Conservation (phyloP, 2,888 invertebrate species). For the Leistus spinibarbis region DNA sequence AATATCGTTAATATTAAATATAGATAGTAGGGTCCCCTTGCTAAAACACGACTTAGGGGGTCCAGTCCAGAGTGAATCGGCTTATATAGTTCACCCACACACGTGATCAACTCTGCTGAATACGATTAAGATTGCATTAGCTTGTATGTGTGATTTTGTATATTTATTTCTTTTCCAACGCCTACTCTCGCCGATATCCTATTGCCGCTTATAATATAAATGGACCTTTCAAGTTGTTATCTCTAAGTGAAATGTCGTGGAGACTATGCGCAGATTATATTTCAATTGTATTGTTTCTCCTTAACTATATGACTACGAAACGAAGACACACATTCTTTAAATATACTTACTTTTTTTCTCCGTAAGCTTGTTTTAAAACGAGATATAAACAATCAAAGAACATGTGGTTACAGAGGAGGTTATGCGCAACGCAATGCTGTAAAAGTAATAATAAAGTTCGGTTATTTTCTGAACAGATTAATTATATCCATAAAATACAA, state of each 20-base stretch:
- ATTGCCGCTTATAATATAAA: background rate
- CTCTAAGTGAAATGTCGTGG: background rate
- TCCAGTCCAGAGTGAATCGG: background rate
- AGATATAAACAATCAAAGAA: too few relatives aligned
- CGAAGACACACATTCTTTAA: too few relatives aligned
- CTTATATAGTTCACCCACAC: background rate
- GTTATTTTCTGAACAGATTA: too few relatives aligned
- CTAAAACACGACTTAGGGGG: background rate
- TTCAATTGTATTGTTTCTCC: background rate
- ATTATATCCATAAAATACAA: too few relatives aligned
- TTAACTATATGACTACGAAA: too few relatives aligned
- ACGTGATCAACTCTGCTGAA: background rate
- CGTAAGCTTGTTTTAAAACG: too few relatives aligned
- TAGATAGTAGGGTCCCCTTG: too few relatives aligned
- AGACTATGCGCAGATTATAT: background rate
- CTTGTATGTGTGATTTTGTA: constrained; percentile 3
- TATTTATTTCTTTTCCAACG: background rate
- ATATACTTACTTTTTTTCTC: too few relatives aligned
- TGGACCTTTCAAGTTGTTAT: constrained; percentile 2
- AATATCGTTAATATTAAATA: too few relatives aligned
- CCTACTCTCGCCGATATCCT: background rate
- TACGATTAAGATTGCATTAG: background rate
- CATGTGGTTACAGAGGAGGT: too few relatives aligned
- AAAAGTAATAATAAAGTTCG: too few relatives aligned
- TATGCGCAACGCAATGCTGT: too few relatives aligned